A percentile compares a stretch with the other conserved stretches of the same genome.
phyloP scores from a whole-genome alignment of 2,888 invertebrate genomes.

The Heterodera filipjevi region DNA sequence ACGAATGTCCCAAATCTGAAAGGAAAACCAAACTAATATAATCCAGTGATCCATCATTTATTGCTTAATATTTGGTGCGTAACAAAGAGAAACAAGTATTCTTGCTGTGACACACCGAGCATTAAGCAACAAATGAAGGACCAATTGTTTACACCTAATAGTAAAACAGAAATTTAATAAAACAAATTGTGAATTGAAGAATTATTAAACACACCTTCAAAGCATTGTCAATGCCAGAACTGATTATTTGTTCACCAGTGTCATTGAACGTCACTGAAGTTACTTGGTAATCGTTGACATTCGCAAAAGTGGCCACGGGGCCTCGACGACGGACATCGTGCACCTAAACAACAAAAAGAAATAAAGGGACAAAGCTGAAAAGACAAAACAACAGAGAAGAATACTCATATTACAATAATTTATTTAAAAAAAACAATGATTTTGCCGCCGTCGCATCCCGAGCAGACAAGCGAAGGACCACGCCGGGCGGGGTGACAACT shows the following conservation, averaged over 20 bases:
- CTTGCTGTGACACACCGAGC: too few relatives aligned
- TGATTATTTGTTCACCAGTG: slow-evolving; percentile 89
- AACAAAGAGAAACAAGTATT: too few relatives aligned
- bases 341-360: slow-evolving; percentile 60
- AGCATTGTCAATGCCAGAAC: slow-evolving; percentile 94
- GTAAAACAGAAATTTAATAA: too few relatives aligned
- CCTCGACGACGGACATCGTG: slow-evolving; percentile 87
- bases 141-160: too few relatives aligned
- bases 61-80: too few relatives aligned
- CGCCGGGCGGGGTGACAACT: slow-evolving; percentile 74
- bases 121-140: too few relatives aligned
- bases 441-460: slow-evolving; percentile 91
- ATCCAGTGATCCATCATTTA: too few relatives aligned
- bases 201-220: slow-evolving; percentile 81
- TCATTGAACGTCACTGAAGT: slow-evolving; percentile 91
- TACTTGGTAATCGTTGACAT: slow-evolving; percentile 68
- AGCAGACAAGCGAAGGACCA: slow-evolving; percentile 86
- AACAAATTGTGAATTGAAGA: too few relatives aligned
- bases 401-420: too few relatives aligned
- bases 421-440: slow-evolving; percentile 73
- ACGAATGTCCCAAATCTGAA: slow-evolving; percentile 86
- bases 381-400: too few relatives aligned
- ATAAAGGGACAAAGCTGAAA: too few relatives aligned
- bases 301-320: slow-evolving; percentile 71
- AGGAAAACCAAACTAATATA: too few relatives aligned